Conservation (phyloP, 2,888 invertebrate species). For the Spisula solida region DNA sequence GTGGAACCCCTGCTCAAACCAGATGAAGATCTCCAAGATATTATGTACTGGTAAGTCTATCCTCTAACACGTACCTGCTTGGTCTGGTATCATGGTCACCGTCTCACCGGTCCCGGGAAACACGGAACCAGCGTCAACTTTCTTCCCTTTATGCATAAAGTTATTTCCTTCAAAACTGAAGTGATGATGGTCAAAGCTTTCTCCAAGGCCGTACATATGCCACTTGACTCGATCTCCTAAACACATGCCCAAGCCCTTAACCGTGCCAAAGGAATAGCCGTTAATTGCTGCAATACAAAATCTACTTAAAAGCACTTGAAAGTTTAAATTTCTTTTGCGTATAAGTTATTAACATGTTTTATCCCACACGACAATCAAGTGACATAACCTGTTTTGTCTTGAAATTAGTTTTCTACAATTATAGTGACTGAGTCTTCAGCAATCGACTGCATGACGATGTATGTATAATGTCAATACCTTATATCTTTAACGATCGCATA, state of each 20-base stretch:
- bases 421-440: too few relatives aligned
- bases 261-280: constrained; percentile 72
- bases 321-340: too few relatives aligned
- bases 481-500: too few relatives aligned
- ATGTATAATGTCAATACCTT: too few relatives aligned
- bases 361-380: too few relatives aligned
- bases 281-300: constrained; percentile 67
- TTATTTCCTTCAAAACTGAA: constrained; percentile 71
- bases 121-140: constrained; percentile 63
- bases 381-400: too few relatives aligned
- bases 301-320: neutral
- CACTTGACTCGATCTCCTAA: constrained; percentile 68
- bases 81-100: constrained; percentile 63
- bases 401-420: too few relatives aligned
- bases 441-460: too few relatives aligned
- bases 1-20: too few relatives aligned
- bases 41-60: too few relatives aligned
- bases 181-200: constrained; percentile 66
- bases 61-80: constrained; percentile 57
- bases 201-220: constrained; percentile 70
- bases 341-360: too few relatives aligned
- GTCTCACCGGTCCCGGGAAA: constrained; percentile 65
- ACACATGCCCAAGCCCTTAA: constrained; percentile 71
- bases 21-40: too few relatives aligned
- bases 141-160: constrained; percentile 53